Evolutionary conservation across 2,113 vertebrate species (phyloP).

Genomic region (Heliornis fulica): DNA sequence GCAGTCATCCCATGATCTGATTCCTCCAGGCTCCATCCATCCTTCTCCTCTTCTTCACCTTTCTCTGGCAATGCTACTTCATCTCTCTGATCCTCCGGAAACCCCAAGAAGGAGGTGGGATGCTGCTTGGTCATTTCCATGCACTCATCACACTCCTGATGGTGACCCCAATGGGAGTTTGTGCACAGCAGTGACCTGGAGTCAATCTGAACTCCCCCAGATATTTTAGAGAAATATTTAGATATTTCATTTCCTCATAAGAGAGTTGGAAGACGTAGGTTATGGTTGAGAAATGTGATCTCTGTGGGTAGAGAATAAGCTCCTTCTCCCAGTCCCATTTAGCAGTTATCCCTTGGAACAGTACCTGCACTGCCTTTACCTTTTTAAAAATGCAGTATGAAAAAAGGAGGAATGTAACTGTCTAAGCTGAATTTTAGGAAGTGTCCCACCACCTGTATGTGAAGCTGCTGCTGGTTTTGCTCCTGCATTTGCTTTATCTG

Average conservation of each 20-base stretch:
- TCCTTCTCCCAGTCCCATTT: neutral
- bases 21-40: neutral
- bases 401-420: neutral
- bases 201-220: rapidly evolving
- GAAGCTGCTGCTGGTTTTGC: neutral
- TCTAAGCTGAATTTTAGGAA: neutral
- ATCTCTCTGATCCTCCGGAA: neutral
- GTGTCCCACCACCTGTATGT: neutral
- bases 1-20: neutral
- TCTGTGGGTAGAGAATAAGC: neutral
- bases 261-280: neutral
- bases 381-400: neutral
- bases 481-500: rapidly evolving
- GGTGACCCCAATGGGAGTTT: neutral
- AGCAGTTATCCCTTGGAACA: neutral
- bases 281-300: rapidly evolving
- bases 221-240: neutral
- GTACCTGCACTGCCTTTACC: neutral
- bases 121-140: neutral
- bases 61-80: rapidly evolving
- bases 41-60: neutral
- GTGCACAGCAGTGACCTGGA: neutral
- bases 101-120: neutral
- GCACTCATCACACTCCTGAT: neutral
- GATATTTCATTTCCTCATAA: neutral